These are phyloP conservation scores for Acronicta leporina DNA, from an alignment of 2,888 invertebrate species.

Conservation along the genomic window DNA sequence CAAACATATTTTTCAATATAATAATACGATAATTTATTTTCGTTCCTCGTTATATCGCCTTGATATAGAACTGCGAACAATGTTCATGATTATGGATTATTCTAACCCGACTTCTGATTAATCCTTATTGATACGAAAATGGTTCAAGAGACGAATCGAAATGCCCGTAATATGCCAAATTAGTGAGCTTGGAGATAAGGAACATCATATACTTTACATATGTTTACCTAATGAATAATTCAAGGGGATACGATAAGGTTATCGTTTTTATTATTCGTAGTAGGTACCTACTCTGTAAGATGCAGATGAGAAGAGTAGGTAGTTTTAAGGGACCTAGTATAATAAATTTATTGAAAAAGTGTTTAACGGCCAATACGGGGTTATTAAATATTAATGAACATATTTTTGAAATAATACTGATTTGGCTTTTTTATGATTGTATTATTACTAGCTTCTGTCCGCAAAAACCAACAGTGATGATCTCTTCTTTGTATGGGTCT, in stretches of 20 bases:
- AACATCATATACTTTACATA: slow-evolving; percentile 33
- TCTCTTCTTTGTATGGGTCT: no score
- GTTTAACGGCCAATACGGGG: no score
- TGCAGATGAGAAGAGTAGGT: neutral
- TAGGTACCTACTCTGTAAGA: slow-evolving; percentile 3
- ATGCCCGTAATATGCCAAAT: slow-evolving; percentile 48
- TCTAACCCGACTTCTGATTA: slow-evolving; percentile 61
- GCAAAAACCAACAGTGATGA: no score
- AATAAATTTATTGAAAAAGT: no score
- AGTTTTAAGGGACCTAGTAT: no score
- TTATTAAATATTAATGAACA: no score
- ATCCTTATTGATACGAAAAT: slow-evolving; percentile 69
- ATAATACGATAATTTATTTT: slow-evolving; percentile 45
- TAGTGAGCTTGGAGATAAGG: slow-evolving; percentile 39
- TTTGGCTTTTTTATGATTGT: no score
- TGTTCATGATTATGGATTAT: slow-evolving; percentile 61
- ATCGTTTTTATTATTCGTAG: slow-evolving; percentile 19
- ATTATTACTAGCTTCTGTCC: no score
- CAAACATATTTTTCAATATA: slow-evolving; percentile 40
- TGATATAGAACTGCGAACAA: slow-evolving; percentile 57
- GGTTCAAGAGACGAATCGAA: slow-evolving; percentile 44
- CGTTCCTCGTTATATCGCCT: slow-evolving; percentile 32
- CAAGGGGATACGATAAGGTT: slow-evolving; percentile 20
- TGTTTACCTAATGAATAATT: slow-evolving; percentile 40
- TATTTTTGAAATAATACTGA: no score